Evolutionary conservation across 2,888 invertebrate genomes (phyloP), one percentile per base, ranked within the genome.

Genomic region (Oscheius sp.): DNA sequence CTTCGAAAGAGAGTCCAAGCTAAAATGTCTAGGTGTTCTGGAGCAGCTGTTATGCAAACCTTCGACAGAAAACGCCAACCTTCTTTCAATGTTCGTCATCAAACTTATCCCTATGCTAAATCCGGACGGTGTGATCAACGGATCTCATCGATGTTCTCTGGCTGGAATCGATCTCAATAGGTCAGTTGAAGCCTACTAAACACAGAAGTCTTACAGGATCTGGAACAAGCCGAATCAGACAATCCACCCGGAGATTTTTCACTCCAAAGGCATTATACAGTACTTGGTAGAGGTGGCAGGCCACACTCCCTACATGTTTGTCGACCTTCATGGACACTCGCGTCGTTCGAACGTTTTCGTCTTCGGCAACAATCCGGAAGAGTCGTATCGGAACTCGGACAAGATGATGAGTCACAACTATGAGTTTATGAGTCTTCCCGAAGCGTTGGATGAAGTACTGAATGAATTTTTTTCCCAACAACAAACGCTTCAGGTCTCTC

Each of bases 281-380:
- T 91, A 90, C 62, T 73, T 86, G 81, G 78, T 78, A 48, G 87
- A 86, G 55, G 77, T 81, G 21, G 70, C 78, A 5, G 68, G 73
- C n/a, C 82, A 79, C 63, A 75, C 78, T 50, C 88, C 87, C 2
- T 82, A 81, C n/a, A 79, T 95, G 92, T 96, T 94, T 90, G 94
- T 95, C 90, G 96, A 96, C 91, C 92, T 96, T 86, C 96, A 96
- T 90, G 96, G 95, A 50, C 97, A 98, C 91, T 96, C 96, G 35
- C 92, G 96, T 80, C 94, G 94, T 90, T 80, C 77, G 65, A 78
- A 97, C 90, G 93, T 96, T 87, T 98, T 98, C 90, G 93, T 96
- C 88, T 98, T 96, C 89, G 97, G 97, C 84, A 97, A 97, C 90
- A 93, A 90, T 85, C 90, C 91, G 13, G 81, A 84, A 59, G 83